These are phyloP conservation scores for Protonemura montana DNA, from an alignment of 2,888 invertebrate species.

Conservation along the genomic window DNA sequence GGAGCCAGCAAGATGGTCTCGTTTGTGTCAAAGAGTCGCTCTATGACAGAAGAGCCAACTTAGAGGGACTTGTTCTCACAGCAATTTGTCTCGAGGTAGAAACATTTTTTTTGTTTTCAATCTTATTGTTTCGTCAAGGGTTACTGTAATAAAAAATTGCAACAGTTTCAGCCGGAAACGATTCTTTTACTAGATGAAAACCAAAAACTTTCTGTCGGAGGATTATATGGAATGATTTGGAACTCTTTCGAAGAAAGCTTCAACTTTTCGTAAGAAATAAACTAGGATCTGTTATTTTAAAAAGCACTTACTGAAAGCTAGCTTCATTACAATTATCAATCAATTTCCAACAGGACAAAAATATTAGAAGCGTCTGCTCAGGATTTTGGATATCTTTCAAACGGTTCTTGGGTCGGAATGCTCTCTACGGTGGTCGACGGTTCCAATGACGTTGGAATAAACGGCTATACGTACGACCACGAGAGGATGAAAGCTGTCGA, in stretches of 20 bases:
- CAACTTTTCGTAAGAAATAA: constrained; percentile 1
- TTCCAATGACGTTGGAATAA: neutral
- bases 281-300: neutral
- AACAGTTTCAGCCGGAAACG: neutral
- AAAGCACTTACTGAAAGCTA: too few relatives aligned
- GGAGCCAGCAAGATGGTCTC: constrained; percentile 1
- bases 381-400: neutral
- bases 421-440: neutral
- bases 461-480: neutral
- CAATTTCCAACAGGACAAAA: neutral
- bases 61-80: constrained; percentile 1
- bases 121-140: too few relatives aligned
- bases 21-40: neutral
- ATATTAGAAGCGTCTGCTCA: neutral
- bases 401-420: neutral
- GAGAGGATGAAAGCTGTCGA: neutral
- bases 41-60: neutral
- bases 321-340: too few relatives aligned
- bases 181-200: neutral
- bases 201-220: neutral
- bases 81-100: neutral
- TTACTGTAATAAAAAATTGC: neutral
- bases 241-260: neutral
- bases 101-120: neutral
- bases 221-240: constrained; percentile 15